These are phyloP conservation scores for Drosophila repleta DNA, from an alignment of 1,140 invertebrate species.

Conservation along the genomic window DNA sequence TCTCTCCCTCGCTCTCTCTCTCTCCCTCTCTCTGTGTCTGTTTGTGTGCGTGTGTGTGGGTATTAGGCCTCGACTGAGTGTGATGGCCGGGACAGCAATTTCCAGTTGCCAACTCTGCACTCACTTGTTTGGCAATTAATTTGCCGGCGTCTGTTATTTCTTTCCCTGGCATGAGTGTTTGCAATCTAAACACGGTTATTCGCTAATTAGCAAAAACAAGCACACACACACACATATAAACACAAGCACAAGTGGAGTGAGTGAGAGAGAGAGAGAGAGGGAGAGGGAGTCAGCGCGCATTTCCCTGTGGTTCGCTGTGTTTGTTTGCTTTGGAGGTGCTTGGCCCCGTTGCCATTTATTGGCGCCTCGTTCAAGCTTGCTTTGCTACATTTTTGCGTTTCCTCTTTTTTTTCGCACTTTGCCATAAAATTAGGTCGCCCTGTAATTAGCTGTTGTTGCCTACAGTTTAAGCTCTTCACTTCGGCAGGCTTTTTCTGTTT, in stretches of 20 bases:
- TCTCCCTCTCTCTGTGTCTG: constrained; percentile 18
- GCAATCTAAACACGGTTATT: constrained; percentile 82
- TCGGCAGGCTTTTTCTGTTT: constrained; percentile 1
- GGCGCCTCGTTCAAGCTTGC: constrained; percentile 43
- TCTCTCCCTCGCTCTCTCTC: constrained; percentile 8
- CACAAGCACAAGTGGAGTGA: constrained; percentile 8
- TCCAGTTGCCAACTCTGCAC: constrained; percentile 77
- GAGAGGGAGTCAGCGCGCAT: too few relatives aligned
- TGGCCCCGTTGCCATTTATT: constrained; percentile 81
- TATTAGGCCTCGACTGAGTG: constrained; percentile 62
- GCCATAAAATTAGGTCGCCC: constrained; percentile 69
- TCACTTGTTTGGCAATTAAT: constrained; percentile 82
- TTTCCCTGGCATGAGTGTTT: constrained; percentile 76
- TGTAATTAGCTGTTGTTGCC: constrained; percentile 77
- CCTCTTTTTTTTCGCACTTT: constrained; percentile 68
- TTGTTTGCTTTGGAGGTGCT: constrained; percentile 75
- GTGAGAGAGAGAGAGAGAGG: too few relatives aligned
- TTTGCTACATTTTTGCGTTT: constrained; percentile 38
- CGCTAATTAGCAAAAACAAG: constrained; percentile 81
- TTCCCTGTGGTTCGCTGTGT: constrained; percentile 70
- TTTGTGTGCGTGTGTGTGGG: constrained; percentile 33
- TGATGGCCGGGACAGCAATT: constrained; percentile 57
- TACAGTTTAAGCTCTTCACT: constrained; percentile 58
- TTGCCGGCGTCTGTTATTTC: constrained; percentile 80
- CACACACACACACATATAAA: constrained; percentile 52